Conservation (phyloP, 2,888 invertebrate genomes). For the Cyclophora punctaria region DNA sequence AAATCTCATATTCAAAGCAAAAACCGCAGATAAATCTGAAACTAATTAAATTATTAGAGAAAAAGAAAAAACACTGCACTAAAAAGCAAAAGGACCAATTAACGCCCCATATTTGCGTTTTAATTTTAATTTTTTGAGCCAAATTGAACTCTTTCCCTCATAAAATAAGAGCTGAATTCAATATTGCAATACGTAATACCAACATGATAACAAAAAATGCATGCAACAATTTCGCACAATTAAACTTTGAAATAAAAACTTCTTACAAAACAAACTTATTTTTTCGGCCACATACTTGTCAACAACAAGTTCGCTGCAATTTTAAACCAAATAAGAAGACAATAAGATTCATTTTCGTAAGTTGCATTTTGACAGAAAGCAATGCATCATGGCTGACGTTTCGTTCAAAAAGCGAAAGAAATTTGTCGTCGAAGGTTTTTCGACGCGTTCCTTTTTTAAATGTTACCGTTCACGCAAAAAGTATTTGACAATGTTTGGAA, state of each 20-base stretch:
- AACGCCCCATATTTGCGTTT: slow-evolving; percentile 5
- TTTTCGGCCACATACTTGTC: slow-evolving; percentile 1
- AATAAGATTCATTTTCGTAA: slow-evolving; percentile 1
- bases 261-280: slow-evolving; percentile 27
- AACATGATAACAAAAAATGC: slow-evolving; percentile 39
- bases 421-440: slow-evolving; percentile 57
- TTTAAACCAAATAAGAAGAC: too few species aligned
- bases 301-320: too few species aligned
- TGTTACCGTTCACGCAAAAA: slow-evolving; percentile 55
- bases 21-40: slow-evolving; percentile 11
- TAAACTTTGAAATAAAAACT: slow-evolving; percentile 59
- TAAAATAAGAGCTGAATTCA: slow-evolving; percentile 8
- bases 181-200: too few species aligned
- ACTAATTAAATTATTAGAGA: slow-evolving; percentile 16
- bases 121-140: too few species aligned
- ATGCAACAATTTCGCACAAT: slow-evolving; percentile 65
- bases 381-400: slow-evolving; percentile 15
- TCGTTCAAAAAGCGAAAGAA: slow-evolving; percentile 60
- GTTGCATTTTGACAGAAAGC: slow-evolving; percentile 2
- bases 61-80: slow-evolving; percentile 17
- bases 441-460: slow-evolving; percentile 33
- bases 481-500: slow-evolving; percentile 62
- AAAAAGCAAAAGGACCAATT: slow-evolving; percentile 29
- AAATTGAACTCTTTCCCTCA: neutral
- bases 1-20: slow-evolving; percentile 1